Base-by-base conservation (phyloP, 2,888 invertebrate species). In the Taphrorychus bicolor region DNA sequence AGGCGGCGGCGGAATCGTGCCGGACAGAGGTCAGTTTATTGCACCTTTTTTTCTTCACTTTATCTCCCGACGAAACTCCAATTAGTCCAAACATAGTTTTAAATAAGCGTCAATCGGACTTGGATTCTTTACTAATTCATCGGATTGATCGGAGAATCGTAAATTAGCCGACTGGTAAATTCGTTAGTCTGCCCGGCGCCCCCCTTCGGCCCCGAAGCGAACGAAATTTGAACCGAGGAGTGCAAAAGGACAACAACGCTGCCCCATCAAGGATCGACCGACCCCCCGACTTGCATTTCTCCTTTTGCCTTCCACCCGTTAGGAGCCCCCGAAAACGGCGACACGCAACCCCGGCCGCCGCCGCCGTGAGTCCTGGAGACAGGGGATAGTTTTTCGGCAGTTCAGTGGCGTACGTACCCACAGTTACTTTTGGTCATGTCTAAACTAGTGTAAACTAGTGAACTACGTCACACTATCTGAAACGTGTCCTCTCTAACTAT, bases 221-320 rank as follows among this genome's bases (percentile, higher is more conserved):
- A 67, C 68, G 68, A 68, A 68, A 68, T 68, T 68, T 64, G 68
- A 68, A 63, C 63, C 54, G 64, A 64, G 64, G 64, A 64, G 69
- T 60, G 69, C 65, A 70, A 70, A 70, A 70, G 70, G 70, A 70
- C 70, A 63, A 66, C 66, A 63, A 66, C 67, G 64, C 53, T 54
- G 32, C 66, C 64, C 70, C 70, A 67, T 67, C 70, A 67, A 70
- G 70, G 67, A 67, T 70, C 67, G 67, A 70, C 70, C 70, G 67
- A 57, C 49, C 70, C 66, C 65, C 63, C 70, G 57, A 63, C 51
- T 59, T 70, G 70, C 70, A 70, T 66, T 70, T 66, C 59, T 59
- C 68, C 59, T 63, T 56, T 68, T 59, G 63, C 63, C 64, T 64
- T 68, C 51, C 54, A 23, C 63, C 63, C 53, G 54, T 40, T 59